Evolutionary conservation across 2,888 invertebrate genomes (phyloP), one percentile per base, ranked within the genome.

Genomic region (Chymomyza amoena): DNA sequence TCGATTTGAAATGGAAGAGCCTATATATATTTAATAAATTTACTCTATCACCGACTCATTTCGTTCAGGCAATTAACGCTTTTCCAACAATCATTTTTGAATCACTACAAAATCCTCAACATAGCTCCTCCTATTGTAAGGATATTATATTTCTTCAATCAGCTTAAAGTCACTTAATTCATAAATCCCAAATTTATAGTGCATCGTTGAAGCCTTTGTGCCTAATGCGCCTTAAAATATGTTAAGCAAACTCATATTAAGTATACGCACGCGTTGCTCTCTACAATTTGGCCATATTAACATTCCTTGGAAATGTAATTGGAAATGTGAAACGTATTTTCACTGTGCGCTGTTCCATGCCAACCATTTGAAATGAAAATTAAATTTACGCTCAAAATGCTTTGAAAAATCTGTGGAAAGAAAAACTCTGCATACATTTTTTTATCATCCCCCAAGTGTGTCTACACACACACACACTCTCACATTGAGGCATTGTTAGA

Each of bases 241-340:
- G 39, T 45, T 13, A 45, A 45, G 13, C 39, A 45, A 13, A 45
- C 39, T 13, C 13, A 45, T 45, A 45, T 13, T 45, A 45, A 45
- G 39, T 45, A 45, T 16, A 54, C 54, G 20, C 54, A 20, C 54
- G 28, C 28, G 25, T 13, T 28, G 28, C 32, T 25, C 15, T 28
- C n/a, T 59, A 56, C 56, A 25, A 25, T 56, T 56, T 13, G 20
- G 20, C 28, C 28, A 18, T 32, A 59, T 59, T n/a, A 59, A 65
- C 64, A 75, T 70, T 64, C 64, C 70, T 69, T 66, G 66, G 71
- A 75, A 73, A 59, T 68, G 71, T 82, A 84, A 82, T 87, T 87
- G 80, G 83, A 83, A 87, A 83, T 80, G 72, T 63, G 87, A 84
- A 80, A 69, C 75, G 70, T 60, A 13, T 70, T 64, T 69, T 32